Evolutionary conservation across 2,888 invertebrate species (phyloP).

Genomic region (Xanthorhoe spadicearia): DNA sequence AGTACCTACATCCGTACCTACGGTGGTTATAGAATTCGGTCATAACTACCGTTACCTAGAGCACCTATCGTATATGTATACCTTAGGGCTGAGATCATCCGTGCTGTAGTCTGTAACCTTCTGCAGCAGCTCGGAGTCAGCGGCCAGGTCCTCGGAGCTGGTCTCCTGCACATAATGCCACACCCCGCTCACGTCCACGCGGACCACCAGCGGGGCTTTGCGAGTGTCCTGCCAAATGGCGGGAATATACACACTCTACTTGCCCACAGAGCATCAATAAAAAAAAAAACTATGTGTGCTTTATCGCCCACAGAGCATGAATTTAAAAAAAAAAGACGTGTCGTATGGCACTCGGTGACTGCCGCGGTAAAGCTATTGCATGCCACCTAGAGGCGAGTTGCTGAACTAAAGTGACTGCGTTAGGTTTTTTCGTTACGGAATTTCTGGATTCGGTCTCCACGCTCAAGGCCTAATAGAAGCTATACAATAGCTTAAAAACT

Average conservation of each 20-base stretch:
- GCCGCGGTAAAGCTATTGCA: no score
- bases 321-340: neutral
- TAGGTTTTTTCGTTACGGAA: no score
- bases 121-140: slow-evolving; percentile 73
- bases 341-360: no score
- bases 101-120: slow-evolving; percentile 72
- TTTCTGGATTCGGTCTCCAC: no score
- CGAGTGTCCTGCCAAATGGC: slow-evolving; percentile 21
- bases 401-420: no score
- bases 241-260: neutral
- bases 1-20: no score
- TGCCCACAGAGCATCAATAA: neutral
- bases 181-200: slow-evolving; percentile 24
- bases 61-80: no score
- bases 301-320: neutral
- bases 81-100: slow-evolving; percentile 58
- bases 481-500: no score
- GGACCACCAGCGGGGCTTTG: slow-evolving; percentile 27
- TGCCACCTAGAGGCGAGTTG: no score
- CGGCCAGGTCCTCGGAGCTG: slow-evolving; percentile 51
- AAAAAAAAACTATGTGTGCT: neutral
- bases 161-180: slow-evolving; percentile 46
- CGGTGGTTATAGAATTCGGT: no score
- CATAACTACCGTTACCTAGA: no score
- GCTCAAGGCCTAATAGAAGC: no score